Evolutionary conservation across 1,140 invertebrate genomes (phyloP).

Genomic region (Trichonephila clavipes): DNA sequence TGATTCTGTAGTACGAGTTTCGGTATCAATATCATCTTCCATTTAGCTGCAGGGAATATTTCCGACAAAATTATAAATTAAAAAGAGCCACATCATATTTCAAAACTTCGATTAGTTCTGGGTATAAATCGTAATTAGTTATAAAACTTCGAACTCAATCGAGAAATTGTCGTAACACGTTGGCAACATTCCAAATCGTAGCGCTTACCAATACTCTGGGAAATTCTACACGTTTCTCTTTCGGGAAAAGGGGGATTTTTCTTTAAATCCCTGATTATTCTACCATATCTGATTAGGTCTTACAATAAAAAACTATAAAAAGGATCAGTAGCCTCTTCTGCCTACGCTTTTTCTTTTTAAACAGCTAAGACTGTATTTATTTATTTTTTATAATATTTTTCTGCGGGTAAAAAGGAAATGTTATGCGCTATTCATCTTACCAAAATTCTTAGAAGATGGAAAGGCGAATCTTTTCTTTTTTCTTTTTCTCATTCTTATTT

Average conservation of each 20-base stretch:
- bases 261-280: conserved; percentile 37
- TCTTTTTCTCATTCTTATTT: not conserved
- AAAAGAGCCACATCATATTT: conserved; percentile 16
- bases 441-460: not conserved
- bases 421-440: not conserved
- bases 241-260: not conserved
- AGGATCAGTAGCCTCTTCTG: not conserved
- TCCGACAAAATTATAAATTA: not conserved
- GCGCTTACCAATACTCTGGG: not conserved
- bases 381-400: not conserved
- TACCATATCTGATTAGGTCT: conserved; percentile 36
- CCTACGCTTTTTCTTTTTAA: not conserved
- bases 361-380: not conserved
- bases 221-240: not conserved
- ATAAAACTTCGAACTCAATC: conserved; percentile 12
- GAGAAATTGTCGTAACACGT: not conserved
- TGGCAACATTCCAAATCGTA: conserved; percentile 1
- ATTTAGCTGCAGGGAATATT: not conserved
- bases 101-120: conserved; percentile 16
- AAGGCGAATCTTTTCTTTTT: not conserved
- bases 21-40: conserved; percentile 25
- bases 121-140: conserved; percentile 11
- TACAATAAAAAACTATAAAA: not conserved
- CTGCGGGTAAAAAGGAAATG: not conserved
- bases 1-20: not conserved